Conservation (phyloP, 2,113 vertebrate species). For the Cathartes aura region DNA sequence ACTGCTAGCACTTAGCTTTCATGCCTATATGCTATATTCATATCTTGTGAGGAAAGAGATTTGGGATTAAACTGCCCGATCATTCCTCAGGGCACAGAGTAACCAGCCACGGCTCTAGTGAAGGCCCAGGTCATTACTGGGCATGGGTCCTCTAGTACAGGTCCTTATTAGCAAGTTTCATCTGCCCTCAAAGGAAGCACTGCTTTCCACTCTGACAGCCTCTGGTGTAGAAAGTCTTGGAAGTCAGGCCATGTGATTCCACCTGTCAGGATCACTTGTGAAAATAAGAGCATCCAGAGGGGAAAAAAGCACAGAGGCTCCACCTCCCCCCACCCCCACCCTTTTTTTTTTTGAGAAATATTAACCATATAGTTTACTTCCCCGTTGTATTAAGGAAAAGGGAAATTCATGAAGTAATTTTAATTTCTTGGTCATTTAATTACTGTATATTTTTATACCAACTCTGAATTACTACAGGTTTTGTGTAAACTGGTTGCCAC, state of each 20-base stretch:
- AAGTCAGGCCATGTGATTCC: neutral
- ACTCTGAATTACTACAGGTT: neutral
- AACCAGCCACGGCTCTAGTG: neutral
- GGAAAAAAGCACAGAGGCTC: too few species aligned
- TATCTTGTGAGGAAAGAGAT: neutral
- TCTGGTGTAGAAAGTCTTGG: neutral
- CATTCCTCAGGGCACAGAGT: neutral
- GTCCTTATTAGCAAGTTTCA: neutral
- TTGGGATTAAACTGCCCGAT: neutral
- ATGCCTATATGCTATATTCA: accelerated
- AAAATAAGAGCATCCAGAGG: neutral
- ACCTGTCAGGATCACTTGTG: neutral
- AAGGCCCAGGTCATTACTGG: neutral
- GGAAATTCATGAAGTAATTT: neutral
- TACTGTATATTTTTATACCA: neutral
- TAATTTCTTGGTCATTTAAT: neutral
- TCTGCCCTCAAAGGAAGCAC: neutral
- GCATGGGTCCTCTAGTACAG: accelerated
- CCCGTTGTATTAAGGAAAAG: neutral
- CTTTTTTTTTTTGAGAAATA: neutral
- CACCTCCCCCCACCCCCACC: too few species aligned
- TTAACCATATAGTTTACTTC: neutral
- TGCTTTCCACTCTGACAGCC: neutral
- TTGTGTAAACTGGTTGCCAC: neutral
- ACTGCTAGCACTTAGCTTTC: neutral